A percentile compares a stretch with the other conserved stretches of the same genome.
Conservation (phyloP, 2,113 vertebrate species). For the Glaucomys volans region DNA sequence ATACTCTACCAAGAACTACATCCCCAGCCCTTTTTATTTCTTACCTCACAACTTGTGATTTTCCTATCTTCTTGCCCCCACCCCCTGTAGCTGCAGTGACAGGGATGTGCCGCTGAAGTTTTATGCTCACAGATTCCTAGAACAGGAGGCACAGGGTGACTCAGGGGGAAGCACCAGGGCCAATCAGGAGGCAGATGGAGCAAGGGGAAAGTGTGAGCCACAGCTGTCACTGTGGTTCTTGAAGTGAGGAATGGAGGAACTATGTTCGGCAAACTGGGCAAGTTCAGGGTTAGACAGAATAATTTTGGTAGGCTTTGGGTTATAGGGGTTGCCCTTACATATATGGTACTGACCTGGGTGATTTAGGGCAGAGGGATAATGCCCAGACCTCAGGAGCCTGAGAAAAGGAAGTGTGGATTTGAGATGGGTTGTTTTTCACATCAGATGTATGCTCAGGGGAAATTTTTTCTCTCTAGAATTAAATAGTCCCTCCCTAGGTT, state of each 20-base stretch:
- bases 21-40: neutral
- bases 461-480: neutral
- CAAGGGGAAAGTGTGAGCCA: neutral
- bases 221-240: neutral
- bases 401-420: neutral
- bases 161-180: neutral
- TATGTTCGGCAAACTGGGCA: neutral
- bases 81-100: neutral
- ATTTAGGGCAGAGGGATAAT: neutral
- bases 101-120: neutral
- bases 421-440: neutral
- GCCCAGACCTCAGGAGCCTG: neutral
- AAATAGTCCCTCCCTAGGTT: too few species aligned
- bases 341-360: neutral
- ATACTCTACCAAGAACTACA: neutral
- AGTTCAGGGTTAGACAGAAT: neutral
- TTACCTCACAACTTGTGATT: neutral
- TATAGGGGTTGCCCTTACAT: neutral
- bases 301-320: neutral
- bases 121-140: neutral
- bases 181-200: neutral
- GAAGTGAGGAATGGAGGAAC: neutral
- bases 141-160: neutral
- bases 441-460: neutral
- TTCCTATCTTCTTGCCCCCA: neutral